phyloP scores from a whole-genome alignment of 2,113 vertebrate genomes.

The Manacus vitellinus region DNA sequence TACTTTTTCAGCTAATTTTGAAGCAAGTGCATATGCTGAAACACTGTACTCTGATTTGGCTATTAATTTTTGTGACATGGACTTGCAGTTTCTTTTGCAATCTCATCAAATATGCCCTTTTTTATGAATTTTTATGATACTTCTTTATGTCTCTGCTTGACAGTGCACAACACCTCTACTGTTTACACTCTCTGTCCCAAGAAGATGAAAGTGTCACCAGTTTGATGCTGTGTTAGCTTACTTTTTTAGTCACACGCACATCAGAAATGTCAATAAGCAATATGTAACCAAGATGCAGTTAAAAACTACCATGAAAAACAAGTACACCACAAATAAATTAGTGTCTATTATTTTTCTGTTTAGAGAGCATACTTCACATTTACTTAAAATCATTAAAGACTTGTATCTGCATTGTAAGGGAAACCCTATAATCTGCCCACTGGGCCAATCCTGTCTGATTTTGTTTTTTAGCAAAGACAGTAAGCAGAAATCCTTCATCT shows the following conservation, averaged over 20 bases:
- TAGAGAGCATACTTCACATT: neutral
- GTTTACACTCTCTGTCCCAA: neutral
- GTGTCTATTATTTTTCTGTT: neutral
- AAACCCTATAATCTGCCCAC: neutral
- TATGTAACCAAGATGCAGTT: neutral
- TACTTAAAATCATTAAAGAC: neutral
- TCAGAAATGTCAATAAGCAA: neutral
- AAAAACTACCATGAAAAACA: neutral
- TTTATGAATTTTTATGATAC: neutral
- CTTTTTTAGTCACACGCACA: neutral
- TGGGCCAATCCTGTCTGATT: neutral
- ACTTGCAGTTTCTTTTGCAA: neutral
- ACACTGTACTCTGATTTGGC: neutral
- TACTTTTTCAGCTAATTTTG: neutral
- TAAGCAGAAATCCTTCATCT: neutral
- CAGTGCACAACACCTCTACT: neutral
- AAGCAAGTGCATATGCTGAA: neutral
- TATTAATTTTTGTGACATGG: neutral
- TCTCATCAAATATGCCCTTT: neutral
- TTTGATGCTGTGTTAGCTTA: neutral
- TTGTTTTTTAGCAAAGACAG: neutral
- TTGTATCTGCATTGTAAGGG: rapidly evolving
- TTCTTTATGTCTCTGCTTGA: neutral
- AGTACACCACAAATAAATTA: neutral
- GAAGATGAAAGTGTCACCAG: neutral